Evolutionary conservation across 1,140 invertebrate genomes (phyloP), one percentile per base, ranked within the genome.

Genomic region (Brachionus angularis): DNA sequence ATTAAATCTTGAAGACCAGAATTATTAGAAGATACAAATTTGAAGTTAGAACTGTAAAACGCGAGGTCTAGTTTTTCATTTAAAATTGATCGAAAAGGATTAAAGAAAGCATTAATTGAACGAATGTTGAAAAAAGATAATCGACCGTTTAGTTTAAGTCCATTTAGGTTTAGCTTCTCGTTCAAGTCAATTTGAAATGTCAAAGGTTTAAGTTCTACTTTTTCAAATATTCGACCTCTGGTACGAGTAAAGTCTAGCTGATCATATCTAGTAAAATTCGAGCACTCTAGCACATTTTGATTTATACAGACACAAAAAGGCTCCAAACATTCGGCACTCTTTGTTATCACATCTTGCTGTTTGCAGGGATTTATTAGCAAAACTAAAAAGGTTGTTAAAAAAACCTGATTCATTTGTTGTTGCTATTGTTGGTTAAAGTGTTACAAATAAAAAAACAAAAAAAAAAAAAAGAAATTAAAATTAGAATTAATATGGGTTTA

Each of bases 11-110:
- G 23, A 14, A 18, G 16, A 39, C 18, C 23, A 0, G 53, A 34
- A 16, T 36, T 33, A 8, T 39, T 29, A 18, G 53, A 58, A 39
- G 36, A 39, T 5, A 14, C 25, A 23, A 58, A 58, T 36, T 23
- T 36, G 16, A 58, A 58, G 27, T 58, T 58, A 8, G 53, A 58
- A 58, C 39, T 58, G 33, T 23, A 58, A 23, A 58, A 58, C 3
- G 53, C 53, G 33, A 58, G 39, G 33, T 58, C 53, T 23, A 58
- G 39, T 8, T 34, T 21, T 1, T 58, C 53, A 16, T 58, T 31
- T 18, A 21, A 5, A 5, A 58, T 21, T n/a, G 39, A 18, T 12
- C 53, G 53, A 14, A 58, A 58, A 23, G 53, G 53, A 18, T 58
- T 58, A 23, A 39, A 23, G 53, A 58, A 58, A 12, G 53, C 18